Evolutionary conservation across 2,113 vertebrate genomes (phyloP).

Genomic region (Axis porcinus): DNA sequence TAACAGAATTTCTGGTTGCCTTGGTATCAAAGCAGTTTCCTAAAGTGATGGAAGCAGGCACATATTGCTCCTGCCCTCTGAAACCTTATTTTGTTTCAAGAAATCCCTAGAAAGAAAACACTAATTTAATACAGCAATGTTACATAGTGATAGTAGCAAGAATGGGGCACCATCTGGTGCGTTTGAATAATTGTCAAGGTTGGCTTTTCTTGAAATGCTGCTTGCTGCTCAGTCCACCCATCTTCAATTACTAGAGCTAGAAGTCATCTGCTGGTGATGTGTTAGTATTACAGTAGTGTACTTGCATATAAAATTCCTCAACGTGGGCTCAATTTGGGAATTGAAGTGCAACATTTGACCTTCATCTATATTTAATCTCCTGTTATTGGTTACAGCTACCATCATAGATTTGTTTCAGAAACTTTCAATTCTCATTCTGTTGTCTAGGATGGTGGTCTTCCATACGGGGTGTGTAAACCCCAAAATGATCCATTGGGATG

Average conservation of each 20-base stretch:
- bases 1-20: constrained; percentile 46
- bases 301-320: not conserved
- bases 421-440: constrained; percentile 4
- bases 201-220: constrained; percentile 55
- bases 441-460: not conserved
- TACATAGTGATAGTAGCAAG: constrained; percentile 54
- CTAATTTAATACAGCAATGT: constrained; percentile 48
- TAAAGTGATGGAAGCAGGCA: constrained; percentile 17
- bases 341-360: not conserved
- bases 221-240: constrained; percentile 31
- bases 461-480: not conserved
- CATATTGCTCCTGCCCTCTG: constrained; percentile 36
- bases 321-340: not conserved
- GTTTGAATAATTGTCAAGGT: constrained; percentile 63
- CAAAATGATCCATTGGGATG: not conserved
- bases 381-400: not conserved
- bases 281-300: not conserved
- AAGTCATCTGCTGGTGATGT: constrained; percentile 47
- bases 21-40: constrained; percentile 21
- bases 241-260: constrained; percentile 29
- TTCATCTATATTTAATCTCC: not conserved
- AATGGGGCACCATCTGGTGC: constrained; percentile 57
- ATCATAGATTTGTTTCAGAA: constrained; percentile 39
- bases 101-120: constrained; percentile 65
- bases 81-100: constrained; percentile 52